Evolutionary conservation across 2,113 vertebrate species (phyloP).

Genomic region (Pluvialis apricaria): DNA sequence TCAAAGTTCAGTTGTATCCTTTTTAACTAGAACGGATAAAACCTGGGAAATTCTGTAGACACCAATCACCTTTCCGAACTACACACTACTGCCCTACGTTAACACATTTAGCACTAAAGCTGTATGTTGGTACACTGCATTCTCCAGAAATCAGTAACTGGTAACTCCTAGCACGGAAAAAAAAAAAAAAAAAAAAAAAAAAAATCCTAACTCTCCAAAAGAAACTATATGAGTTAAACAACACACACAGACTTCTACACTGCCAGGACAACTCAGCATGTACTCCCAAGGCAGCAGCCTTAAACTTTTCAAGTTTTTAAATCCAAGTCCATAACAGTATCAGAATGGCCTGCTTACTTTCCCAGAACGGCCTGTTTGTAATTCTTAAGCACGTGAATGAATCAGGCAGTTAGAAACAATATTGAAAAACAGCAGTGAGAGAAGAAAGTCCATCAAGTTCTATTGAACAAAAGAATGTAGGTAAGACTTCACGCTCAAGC

Average conservation of each 20-base stretch:
- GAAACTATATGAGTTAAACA: not conserved
- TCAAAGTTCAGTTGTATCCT: not conserved
- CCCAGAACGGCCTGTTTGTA: not conserved
- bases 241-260: not conserved
- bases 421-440: not conserved
- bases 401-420: not conserved
- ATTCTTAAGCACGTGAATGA: not conserved
- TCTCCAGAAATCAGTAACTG: not conserved
- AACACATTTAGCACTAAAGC: not conserved
- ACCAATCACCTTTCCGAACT: not conserved
- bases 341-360: not conserved
- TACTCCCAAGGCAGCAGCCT: not conserved
- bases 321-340: fast-evolving
- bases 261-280: not conserved
- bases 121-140: not conserved
- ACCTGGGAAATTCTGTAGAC: not conserved
- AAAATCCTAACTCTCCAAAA: not conserved
- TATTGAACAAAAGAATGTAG: not conserved
- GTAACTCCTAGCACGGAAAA: not conserved
- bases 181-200: not conserved
- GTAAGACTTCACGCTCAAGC: fast-evolving
- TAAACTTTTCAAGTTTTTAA: not conserved
- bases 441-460: not conserved
- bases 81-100: fast-evolving
- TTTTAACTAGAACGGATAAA: not conserved